Conservation (phyloP, 2,113 vertebrate species). For the Ptilorrhoa leucosticta region DNA sequence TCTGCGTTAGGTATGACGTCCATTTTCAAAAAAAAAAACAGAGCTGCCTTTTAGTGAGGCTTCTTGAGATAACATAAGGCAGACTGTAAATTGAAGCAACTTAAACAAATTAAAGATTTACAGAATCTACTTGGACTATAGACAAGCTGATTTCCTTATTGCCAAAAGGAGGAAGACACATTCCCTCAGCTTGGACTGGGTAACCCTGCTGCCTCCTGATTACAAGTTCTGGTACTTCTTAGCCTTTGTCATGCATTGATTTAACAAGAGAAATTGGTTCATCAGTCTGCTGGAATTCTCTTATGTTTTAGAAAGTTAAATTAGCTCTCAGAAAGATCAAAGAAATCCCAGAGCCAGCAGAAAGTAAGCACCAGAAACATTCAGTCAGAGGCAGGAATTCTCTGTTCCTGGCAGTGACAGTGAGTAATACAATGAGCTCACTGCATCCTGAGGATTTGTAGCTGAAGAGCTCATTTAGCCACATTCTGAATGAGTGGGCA, state of each 20-base stretch:
- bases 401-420: background rate
- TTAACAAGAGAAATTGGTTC: background rate
- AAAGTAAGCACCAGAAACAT: background rate
- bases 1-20: background rate
- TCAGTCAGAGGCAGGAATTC: background rate
- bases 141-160: background rate
- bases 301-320: background rate
- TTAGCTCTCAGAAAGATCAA: background rate
- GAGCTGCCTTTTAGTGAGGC: background rate
- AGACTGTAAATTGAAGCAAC: background rate
- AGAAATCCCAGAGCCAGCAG: background rate
- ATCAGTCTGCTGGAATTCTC: background rate
- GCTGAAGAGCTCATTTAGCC: background rate
- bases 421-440: background rate
- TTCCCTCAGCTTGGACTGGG: background rate
- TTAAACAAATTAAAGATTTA: background rate
- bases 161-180: background rate
- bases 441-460: background rate
- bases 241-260: background rate
- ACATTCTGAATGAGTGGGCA: background rate
- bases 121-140: background rate
- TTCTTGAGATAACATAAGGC: background rate
- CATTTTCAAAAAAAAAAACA: accelerated
- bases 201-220: background rate
- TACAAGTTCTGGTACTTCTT: background rate